Evolutionary conservation across 2,797 vertebrate genomes (phyloP).

Genomic region (Danionella dracula): DNA sequence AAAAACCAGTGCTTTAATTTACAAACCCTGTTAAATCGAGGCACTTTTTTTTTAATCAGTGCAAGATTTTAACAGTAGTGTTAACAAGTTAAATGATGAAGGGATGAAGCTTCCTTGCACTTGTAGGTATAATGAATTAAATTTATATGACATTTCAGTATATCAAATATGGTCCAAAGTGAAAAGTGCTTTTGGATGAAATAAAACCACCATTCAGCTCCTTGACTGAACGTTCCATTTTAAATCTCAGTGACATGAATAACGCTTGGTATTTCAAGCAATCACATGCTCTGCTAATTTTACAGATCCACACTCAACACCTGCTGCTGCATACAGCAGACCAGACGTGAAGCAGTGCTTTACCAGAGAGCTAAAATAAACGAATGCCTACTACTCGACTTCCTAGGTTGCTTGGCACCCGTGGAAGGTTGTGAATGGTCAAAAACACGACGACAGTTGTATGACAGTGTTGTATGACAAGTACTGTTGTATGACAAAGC

Average conservation of each 20-base stretch:
- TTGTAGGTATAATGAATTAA: too few species aligned
- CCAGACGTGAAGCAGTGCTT: neutral
- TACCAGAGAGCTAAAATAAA: neutral
- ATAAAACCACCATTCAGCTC: too few species aligned
- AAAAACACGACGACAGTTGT: conserved; percentile 83
- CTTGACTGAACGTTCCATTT: too few species aligned
- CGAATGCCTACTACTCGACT: conserved; percentile 43
- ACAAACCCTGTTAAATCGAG: neutral
- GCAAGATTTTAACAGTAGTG: neutral
- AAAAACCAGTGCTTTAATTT: neutral
- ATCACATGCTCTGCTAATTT: neutral
- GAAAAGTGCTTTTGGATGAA: too few species aligned
- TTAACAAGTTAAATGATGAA: neutral
- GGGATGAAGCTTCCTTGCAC: neutral
- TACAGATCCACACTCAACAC: neutral
- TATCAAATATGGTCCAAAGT: too few species aligned
- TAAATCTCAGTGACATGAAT: neutral
- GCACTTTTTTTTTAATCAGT: neutral
- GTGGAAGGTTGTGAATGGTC: conserved; percentile 66
- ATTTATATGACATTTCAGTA: too few species aligned
- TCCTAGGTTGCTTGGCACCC: conserved; percentile 58
- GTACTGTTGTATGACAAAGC: too few species aligned
- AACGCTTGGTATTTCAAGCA: neutral
- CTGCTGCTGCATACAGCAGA: neutral
- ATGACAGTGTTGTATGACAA: conserved; percentile 37